Evolutionary conservation across 1,140 invertebrate species (phyloP).

Genomic region (Euura saliciscinereae): DNA sequence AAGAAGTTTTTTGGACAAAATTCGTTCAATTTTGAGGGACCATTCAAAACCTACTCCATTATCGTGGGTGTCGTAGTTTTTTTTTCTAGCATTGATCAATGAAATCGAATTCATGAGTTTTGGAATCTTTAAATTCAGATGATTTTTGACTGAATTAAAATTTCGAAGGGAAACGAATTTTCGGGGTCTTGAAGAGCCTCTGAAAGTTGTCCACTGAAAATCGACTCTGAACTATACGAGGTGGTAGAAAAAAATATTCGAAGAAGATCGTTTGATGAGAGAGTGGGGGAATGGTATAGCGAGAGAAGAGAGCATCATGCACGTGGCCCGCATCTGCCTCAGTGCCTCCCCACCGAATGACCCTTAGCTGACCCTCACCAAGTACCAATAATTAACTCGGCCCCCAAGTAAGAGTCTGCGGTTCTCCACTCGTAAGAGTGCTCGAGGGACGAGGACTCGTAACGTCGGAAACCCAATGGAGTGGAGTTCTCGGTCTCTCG

Average conservation of each 20-base stretch:
- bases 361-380: constrained; percentile 43
- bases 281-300: constrained; percentile 5
- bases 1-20: too few relatives aligned
- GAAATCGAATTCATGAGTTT: too few relatives aligned
- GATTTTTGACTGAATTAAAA: too few relatives aligned
- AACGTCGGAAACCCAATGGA: too few relatives aligned
- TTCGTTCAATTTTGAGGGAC: too few relatives aligned
- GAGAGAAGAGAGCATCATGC: constrained; percentile 20
- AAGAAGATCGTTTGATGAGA: not conserved
- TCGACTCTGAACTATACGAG: too few relatives aligned
- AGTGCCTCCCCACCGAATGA: constrained; percentile 34
- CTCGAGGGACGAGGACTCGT: not conserved
- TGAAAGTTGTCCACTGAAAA: not conserved
- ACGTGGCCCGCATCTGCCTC: constrained; percentile 47
- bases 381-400: constrained; percentile 52
- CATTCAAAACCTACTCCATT: too few relatives aligned
- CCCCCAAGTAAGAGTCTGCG: constrained; percentile 26
- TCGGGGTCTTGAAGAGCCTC: too few relatives aligned
- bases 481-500: not conserved
- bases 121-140: too few relatives aligned
- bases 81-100: too few relatives aligned
- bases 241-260: too few relatives aligned
- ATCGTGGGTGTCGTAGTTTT: too few relatives aligned
- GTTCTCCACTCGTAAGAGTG: constrained; percentile 3
- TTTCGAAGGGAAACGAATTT: not conserved